Conservation (phyloP, 92 coral and sea anemone genomes). For the Muricea muricata region DNA sequence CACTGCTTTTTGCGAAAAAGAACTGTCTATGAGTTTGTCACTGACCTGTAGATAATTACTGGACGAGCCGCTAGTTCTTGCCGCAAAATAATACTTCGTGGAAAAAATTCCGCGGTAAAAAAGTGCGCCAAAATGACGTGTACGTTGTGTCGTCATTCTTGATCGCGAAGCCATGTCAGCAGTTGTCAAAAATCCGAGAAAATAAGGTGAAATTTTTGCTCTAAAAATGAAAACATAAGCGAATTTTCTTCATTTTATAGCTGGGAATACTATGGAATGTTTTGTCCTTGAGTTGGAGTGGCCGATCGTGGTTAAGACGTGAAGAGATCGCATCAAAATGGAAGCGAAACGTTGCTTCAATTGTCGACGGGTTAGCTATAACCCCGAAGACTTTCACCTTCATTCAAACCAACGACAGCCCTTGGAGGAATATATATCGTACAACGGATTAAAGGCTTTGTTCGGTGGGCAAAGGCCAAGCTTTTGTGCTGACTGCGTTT, state of each 20-base stretch:
- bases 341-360: conserved; percentile 89
- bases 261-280: neutral
- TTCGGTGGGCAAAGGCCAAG: conserved; percentile 45
- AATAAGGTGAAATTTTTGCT: neutral
- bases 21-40: too few relatives aligned
- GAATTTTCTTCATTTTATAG: neutral
- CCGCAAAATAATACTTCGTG: neutral
- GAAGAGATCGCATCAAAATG: conserved; percentile 48
- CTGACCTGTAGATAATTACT: too few relatives aligned
- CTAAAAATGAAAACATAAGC: neutral
- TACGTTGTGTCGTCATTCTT: conserved; percentile 1
- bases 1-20: neutral
- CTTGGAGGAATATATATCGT: conserved; percentile 47
- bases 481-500: conserved; percentile 93
- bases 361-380: conserved; percentile 82
- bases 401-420: conserved; percentile 47
- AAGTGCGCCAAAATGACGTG: conserved; percentile 9
- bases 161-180: conserved; percentile 25
- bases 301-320: neutral
- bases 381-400: conserved; percentile 75
- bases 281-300: conserved; percentile 5
- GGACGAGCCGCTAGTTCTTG: too few relatives aligned
- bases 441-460: conserved; percentile 41
- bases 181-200: conserved; percentile 15
- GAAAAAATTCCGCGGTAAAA: neutral